A percentile compares a stretch with the other conserved stretches of the same genome.
Conservation (phyloP, 2,797 vertebrate genomes). For the Pogonophryne albipinna region DNA sequence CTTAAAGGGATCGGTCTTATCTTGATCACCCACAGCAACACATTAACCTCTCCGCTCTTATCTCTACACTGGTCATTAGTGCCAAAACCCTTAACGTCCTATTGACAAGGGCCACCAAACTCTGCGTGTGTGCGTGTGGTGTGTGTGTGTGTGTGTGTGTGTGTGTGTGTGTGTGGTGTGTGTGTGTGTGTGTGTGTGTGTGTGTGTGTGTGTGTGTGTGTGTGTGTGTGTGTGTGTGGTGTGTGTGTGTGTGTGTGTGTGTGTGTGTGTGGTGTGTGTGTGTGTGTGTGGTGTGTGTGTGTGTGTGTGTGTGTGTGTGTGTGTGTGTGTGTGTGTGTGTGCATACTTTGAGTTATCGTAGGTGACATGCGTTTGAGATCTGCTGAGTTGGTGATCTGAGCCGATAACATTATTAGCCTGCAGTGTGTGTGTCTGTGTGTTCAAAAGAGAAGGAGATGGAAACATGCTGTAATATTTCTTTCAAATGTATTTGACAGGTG, state of each 20-base stretch:
- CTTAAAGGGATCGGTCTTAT: constrained; percentile 81
- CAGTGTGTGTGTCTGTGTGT: constrained; percentile 27
- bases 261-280: constrained; percentile 34
- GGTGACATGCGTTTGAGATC: constrained; percentile 77
- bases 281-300: constrained; percentile 49
- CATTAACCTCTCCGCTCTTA: constrained; percentile 85
- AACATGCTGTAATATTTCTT: constrained; percentile 30
- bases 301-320: constrained; percentile 51
- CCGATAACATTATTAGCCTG: constrained; percentile 78
- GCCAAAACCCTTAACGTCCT: constrained; percentile 82
- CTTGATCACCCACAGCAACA: constrained; percentile 84
- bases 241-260: constrained; percentile 51
- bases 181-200: background rate
- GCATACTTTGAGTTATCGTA: constrained; percentile 68
- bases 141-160: constrained; percentile 16
- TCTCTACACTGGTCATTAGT: constrained; percentile 85
- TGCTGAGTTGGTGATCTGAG: constrained; percentile 80
- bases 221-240: constrained; percentile 47
- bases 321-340: constrained; percentile 48
- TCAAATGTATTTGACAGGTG: constrained; percentile 20
- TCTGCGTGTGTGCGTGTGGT: constrained; percentile 49
- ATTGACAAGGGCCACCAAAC: constrained; percentile 79
- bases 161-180: background rate
- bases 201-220: constrained; percentile 36
- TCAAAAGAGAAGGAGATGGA: constrained; percentile 6